Conservation (phyloP, 2,888 invertebrate genomes). For the Acronicta leporina region DNA sequence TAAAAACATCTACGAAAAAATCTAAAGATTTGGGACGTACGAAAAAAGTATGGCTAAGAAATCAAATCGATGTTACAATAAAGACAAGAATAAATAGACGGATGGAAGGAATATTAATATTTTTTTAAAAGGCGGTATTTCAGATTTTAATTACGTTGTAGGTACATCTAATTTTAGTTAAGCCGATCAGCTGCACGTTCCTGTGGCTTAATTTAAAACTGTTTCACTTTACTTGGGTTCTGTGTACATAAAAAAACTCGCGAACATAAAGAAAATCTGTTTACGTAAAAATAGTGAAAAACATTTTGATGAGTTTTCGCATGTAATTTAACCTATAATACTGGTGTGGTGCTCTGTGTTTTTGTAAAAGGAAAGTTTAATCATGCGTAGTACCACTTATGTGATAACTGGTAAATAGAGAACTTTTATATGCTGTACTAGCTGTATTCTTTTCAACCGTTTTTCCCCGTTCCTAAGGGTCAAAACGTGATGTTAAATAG, state of each 20-base stretch:
- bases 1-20: no score
- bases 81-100: slow-evolving; percentile 11
- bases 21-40: no score
- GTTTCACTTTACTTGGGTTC: slow-evolving; percentile 58
- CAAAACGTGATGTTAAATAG: no score
- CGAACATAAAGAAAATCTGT: slow-evolving; percentile 52
- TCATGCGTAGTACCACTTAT: slow-evolving; percentile 23
- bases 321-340: slow-evolving; percentile 40
- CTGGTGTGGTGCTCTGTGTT: slow-evolving; percentile 23
- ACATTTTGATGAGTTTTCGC: slow-evolving; percentile 60
- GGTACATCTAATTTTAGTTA: slow-evolving; percentile 45
- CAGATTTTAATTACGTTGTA: slow-evolving; percentile 52
- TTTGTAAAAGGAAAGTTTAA: slow-evolving; percentile 30
- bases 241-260: slow-evolving; percentile 54
- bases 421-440: neutral
- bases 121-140: slow-evolving; percentile 25
- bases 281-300: slow-evolving; percentile 37
- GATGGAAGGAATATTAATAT: slow-evolving; percentile 24
- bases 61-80: slow-evolving; percentile 4
- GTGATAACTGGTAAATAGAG: slow-evolving; percentile 7
- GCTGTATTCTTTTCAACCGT: no score
- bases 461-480: no score
- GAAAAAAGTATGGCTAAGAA: no score
- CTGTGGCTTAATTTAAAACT: slow-evolving; percentile 60
- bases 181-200: slow-evolving; percentile 50